Evolutionary conservation across 2,888 invertebrate species (phyloP), one percentile per base, ranked within the genome.

Genomic region (Thereva nobilitata): DNA sequence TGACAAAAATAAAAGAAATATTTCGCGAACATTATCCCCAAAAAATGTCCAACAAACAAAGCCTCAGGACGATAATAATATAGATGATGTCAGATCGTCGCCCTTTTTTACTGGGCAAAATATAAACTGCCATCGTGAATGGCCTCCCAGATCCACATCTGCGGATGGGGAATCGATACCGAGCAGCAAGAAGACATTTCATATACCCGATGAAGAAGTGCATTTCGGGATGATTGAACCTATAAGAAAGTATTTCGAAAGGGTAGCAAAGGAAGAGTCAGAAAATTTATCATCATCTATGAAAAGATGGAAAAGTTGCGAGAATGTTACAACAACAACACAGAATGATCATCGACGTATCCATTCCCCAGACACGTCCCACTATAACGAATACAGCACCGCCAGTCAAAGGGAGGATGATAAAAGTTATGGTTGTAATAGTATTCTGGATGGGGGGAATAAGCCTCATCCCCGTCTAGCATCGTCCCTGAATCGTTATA

Each of bases 141-240:
- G 67, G 64, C 57, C 64, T 38, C 64, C 57, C 9, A 34, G 54
- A 45, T 47, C 40, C 5, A 35, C 37, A n/a, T 38, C n/a, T 23
- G 41, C 40, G 7, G 50, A 57, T 8, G 53, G 35, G 23, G 53
- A 66, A 9, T 23, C 10, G 6, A 49, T 42, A 37, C 34, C 9
- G 38, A 54, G 53, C n/a, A n/a, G 12, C 4, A 42, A 40, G 2
- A 72, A 68, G 52, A 68, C 57, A 47, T 72, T 68, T 64, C 67
- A 59, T 61, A 64, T 72, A 55, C 72, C 73, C 5, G 68, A 70
- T 41, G 67, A 71, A 44, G 72, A 72, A 65, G 49, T 71, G 37
- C 74, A 79, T 68, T 72, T 79, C 10, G 79, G 80, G 0, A 69
- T 79, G 41, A 76, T 80, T 34, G 78, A 76, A 8, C 79, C 80